Conservation (phyloP, 2,888 invertebrate species). For the Allygus modestus region DNA sequence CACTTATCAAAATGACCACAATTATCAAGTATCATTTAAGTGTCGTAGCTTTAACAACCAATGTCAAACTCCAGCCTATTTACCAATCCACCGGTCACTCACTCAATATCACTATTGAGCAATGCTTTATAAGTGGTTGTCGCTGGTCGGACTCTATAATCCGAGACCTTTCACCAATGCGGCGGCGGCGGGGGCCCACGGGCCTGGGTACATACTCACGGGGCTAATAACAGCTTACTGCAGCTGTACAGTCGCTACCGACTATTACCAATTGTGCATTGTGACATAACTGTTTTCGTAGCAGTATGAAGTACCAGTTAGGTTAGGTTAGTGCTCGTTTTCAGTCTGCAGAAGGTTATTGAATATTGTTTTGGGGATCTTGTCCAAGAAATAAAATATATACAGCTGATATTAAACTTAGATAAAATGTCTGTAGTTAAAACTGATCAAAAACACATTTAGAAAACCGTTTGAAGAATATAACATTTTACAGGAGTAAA, state of each 20-base stretch:
- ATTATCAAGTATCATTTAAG: no score
- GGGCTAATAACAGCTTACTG: neutral
- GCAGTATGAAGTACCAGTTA: no score
- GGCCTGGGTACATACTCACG: neutral
- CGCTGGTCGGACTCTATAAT: neutral
- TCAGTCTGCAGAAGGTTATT: no score
- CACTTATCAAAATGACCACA: no score
- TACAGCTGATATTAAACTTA: no score
- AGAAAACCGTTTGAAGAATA: no score
- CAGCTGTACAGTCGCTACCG: neutral
- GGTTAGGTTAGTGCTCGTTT: no score
- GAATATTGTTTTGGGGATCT: no score
- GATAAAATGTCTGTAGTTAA: no score
- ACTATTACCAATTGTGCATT: neutral
- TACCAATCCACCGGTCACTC: neutral
- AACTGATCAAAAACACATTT: no score
- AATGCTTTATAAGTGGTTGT: slow-evolving; percentile 1
- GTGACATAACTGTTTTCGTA: neutral
- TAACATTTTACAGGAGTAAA: no score
- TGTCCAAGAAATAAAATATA: no score
- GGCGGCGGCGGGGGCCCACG: neutral
- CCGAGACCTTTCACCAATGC: slow-evolving; percentile 3
- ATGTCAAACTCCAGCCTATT: neutral
- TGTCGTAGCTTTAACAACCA: neutral
- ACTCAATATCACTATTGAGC: neutral